Percentiles rank a stretch among this genome's conserved stretches.
These are phyloP conservation scores for Schizotus pectinicornis DNA, from an alignment of 2,888 invertebrate genomes.

Conservation along the genomic window DNA sequence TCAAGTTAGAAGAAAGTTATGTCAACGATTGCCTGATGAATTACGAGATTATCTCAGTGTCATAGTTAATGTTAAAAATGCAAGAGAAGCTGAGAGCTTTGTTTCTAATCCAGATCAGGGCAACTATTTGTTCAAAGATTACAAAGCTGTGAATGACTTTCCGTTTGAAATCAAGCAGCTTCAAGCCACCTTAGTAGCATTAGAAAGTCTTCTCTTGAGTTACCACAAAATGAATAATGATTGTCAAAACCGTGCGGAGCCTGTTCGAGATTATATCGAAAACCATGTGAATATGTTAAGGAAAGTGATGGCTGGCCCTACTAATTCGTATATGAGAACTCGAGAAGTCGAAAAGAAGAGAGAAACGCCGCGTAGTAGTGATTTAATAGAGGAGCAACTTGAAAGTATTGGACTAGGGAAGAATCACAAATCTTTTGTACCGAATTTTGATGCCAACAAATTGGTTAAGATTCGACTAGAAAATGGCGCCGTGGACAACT, in stretches of 20 bases:
- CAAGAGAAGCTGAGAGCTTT: constrained; percentile 10
- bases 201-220: constrained; percentile 41
- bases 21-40: constrained; percentile 41
- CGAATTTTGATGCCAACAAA: constrained; percentile 41
- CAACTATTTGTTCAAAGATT: constrained; percentile 21
- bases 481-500: constrained; percentile 19
- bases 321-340: constrained; percentile 2
- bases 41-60: constrained; percentile 34
- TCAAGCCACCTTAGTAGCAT: constrained; percentile 34
- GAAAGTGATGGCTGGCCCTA: constrained; percentile 24
- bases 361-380: constrained; percentile 5
- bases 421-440: constrained; percentile 34
- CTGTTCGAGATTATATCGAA: constrained; percentile 52
- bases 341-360: constrained; percentile 6
- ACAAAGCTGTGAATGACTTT: constrained; percentile 6
- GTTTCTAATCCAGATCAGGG: constrained; percentile 38
- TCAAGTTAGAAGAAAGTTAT: constrained; percentile 43
- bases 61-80: constrained; percentile 17
- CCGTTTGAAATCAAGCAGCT: constrained; percentile 32
- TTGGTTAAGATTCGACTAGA: constrained; percentile 29
- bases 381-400: constrained; percentile 42
- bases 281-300: constrained; percentile 48
- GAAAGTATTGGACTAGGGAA: constrained; percentile 45
- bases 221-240: constrained; percentile 48
- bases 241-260: constrained; percentile 50